Evolutionary conservation across 2,888 invertebrate genomes (phyloP).

Genomic region (Philopedon plagiatum): DNA sequence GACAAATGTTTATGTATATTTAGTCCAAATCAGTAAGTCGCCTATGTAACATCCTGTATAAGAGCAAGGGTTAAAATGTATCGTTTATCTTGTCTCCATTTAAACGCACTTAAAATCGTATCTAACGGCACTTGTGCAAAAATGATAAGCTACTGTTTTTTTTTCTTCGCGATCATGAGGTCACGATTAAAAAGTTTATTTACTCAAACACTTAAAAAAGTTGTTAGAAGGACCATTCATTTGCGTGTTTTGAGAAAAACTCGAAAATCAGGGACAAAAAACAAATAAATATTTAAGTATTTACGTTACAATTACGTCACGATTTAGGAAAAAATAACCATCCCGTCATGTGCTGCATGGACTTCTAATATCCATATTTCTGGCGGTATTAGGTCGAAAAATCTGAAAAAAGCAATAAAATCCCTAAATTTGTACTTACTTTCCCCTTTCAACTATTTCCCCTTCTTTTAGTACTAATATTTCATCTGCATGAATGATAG

Average conservation of each 20-base stretch:
- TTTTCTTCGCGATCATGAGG: not conserved
- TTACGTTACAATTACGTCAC: not conserved
- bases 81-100: too few relatives aligned
- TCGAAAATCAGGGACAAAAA: not conserved
- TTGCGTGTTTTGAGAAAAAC: too few relatives aligned
- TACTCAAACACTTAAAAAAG: constrained; percentile 3
- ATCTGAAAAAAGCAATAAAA: too few relatives aligned
- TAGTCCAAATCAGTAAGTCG: too few relatives aligned
- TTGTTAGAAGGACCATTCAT: not conserved
- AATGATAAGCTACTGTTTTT: constrained; percentile 24
- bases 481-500: constrained; percentile 94
- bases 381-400: too few relatives aligned
- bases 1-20: too few relatives aligned
- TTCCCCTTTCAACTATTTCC: constrained; percentile 90
- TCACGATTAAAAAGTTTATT: not conserved
- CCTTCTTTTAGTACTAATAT: constrained; percentile 95
- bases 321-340: too few relatives aligned
- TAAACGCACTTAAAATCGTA: too few relatives aligned
- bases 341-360: too few relatives aligned
- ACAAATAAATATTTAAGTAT: not conserved
- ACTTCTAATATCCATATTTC: too few relatives aligned
- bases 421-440: constrained; percentile 57
- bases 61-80: too few relatives aligned
- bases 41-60: too few relatives aligned
- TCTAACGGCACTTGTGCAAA: not conserved